Percentiles rank a stretch among this genome's conserved stretches.
Evolutionary conservation across 2,113 vertebrate species (phyloP).

Genomic region (Bostrychus sinensis): DNA sequence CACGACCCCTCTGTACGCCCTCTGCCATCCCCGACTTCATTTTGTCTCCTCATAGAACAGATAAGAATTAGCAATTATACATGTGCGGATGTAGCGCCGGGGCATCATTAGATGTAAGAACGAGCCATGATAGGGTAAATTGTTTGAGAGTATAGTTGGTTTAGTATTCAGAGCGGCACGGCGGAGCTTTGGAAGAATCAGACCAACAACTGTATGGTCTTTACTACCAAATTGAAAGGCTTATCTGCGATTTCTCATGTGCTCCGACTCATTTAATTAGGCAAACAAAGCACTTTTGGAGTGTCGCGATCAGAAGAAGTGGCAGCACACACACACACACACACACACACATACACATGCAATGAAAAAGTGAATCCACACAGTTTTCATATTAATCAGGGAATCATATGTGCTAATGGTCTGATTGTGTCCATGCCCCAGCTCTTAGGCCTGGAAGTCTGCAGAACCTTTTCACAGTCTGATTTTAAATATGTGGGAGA

Average conservation of each 20-base stretch:
- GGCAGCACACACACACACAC: not conserved
- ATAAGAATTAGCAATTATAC: slow-evolving; percentile 9
- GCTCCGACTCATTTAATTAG: slow-evolving; percentile 29
- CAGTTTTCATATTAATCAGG: slow-evolving; percentile 10
- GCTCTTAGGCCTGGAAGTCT: not conserved
- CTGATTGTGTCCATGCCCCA: not conserved
- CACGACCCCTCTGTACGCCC: not conserved
- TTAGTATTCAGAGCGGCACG: slow-evolving; percentile 12
- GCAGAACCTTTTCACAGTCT: not conserved
- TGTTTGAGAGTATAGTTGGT: slow-evolving; percentile 6
- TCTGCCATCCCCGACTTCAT: not conserved
- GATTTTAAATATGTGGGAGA: not conserved
- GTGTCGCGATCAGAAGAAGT: not conserved
- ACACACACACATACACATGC: not conserved
- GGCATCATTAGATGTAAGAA: slow-evolving; percentile 4
- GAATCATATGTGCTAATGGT: slow-evolving; percentile 15
- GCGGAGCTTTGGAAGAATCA: slow-evolving; percentile 12
- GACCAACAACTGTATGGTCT: slow-evolving; percentile 14
- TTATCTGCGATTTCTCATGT: slow-evolving; percentile 16
- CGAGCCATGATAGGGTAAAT: not conserved
- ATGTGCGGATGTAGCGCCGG: not conserved
- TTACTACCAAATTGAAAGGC: slow-evolving; percentile 31
- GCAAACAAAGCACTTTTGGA: slow-evolving; percentile 23
- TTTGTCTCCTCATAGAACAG: not conserved
- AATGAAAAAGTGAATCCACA: not conserved